Evolutionary conservation across 2,888 invertebrate species (phyloP), one percentile per base, ranked within the genome.

Genomic region (Pristionchus japonicus): DNA sequence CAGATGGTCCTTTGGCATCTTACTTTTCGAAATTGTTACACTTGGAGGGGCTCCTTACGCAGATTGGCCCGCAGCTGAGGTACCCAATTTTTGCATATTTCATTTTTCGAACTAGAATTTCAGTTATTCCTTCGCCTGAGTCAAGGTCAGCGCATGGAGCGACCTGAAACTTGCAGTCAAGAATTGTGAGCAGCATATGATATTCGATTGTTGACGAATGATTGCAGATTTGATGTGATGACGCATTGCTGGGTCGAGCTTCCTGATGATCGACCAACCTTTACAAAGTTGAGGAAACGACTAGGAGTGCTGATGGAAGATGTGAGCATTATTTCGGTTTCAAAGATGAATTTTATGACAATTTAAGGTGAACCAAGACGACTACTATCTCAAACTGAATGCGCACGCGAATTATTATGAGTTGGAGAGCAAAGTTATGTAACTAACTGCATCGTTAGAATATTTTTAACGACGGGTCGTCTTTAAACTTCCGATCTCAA

Each of bases 1-100:
- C 13, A 85, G 85, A 85, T 85, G 85, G 85, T 85, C 85, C 11
- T 85, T 31, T 31, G 85, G 85, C 2, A 23, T 85, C 13, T 31
- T 85, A 3, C 64, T 85, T 13, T 85, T 85, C 64, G 85, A 85
- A 31, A 85, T 85, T 0, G 43, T 85, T 1, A 85, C 85, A 23
- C 27, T 85, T 20, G 85, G 85, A 40, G 85, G 61, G 2, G 34
- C 64, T 43, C 85, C 85, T 4, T 85, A 85, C 31, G 31, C 85
- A 0, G 85, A 34, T 27, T 85, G 85, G 85, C 61, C 85, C 1
- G 85, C 85, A 27, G 61, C 40, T 11, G 85, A 85, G 47, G 85
- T 85, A 4, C 0, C 27, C 40, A 7, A 15, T 9, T 27, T n/a
- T 27, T 0, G 27, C 7, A 15, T 43, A 23, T 23, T 3, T 7